Percentiles rank a stretch among this genome's conserved stretches.
Evolutionary conservation across 1,140 invertebrate species (phyloP).

Genomic region (Caenorhabditis latens): DNA sequence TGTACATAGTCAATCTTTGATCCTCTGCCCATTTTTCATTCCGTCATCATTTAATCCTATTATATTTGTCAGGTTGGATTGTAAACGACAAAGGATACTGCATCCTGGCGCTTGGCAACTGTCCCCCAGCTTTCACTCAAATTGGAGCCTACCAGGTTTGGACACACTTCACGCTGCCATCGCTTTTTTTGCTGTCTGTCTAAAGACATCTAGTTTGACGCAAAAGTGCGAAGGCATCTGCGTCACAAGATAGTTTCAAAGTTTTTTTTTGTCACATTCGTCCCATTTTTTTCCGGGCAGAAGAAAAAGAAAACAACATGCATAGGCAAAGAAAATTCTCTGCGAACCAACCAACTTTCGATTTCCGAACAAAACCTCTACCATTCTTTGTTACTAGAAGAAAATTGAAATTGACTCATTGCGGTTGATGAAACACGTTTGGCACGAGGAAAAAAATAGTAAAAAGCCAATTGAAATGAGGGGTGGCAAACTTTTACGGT

Average conservation of each 20-base stretch:
- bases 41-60: slow-evolving; percentile 37
- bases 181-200: not conserved
- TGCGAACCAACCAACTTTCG: slow-evolving; percentile 35
- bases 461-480: slow-evolving; percentile 12
- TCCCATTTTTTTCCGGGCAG: not conserved
- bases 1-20: not conserved
- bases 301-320: slow-evolving; percentile 23
- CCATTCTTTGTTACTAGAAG: slow-evolving; percentile 29
- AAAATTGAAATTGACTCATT: slow-evolving; percentile 26
- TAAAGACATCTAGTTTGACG: slow-evolving; percentile 13
- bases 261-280: not conserved
- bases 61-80: slow-evolving; percentile 63
- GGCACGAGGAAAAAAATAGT: not conserved
- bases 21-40: not conserved
- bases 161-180: not conserved
- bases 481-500: not conserved
- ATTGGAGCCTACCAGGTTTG: slow-evolving; percentile 67
- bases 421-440: slow-evolving; percentile 46
- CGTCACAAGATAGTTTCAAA: slow-evolving; percentile 47
- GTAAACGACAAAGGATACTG: slow-evolving; percentile 70
- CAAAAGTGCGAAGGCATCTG: slow-evolving; percentile 23
- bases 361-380: slow-evolving; percentile 20
- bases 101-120: slow-evolving; percentile 68
- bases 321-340: slow-evolving; percentile 34
- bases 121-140: slow-evolving; percentile 69